Base-by-base conservation (phyloP, 2,888 invertebrate genomes). In the Euzophera pinguis region DNA sequence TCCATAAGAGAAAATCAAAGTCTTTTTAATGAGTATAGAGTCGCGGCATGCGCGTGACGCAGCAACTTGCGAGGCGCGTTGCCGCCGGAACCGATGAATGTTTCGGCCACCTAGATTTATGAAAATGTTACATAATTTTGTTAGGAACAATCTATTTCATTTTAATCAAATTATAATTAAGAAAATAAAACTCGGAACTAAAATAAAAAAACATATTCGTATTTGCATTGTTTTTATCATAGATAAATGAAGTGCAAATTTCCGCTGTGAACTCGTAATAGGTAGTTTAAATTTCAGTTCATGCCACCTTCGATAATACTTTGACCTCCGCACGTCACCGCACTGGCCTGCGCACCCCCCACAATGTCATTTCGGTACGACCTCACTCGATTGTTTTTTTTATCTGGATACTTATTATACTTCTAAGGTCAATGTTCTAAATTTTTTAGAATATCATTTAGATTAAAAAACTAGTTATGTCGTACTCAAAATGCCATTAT, bases 321-420 rank as follows among this genome's bases (percentile, higher is more conserved):
- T 72, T 61, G 79, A 65, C 81, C 79, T 79, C 76, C 74, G 69
- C 77, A 77, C 74, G 78, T 76, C 75, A 73, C 52, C 22, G 32
- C 38, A 32, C 13, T 17, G 27, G 32, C 14, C 12, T 22, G n/a
- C 12, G 51, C 37, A 51, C 42, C 50, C 39, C 42, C 14, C 8
- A 55, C 75, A 78, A 76, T 76, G 74, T 72, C 71, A 68, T 63
- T 66, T 57, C 59, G 50, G 54, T 58, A 60, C 65, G 66, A 61
- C 57, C 59, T 60, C 52, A 56, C 53, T 63, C 67, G 64, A 65
- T 64, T 54, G 57, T 56, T 58, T 55, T 58, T 59, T 64, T 57
- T 60, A 4, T 32, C 32, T 32, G 10, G 8, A 32, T 22, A 22
- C 22, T 5, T 22, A 32, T 61, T 53, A n/a, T n/a, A 61, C 27